Evolutionary conservation across 2,888 invertebrate genomes (phyloP), one percentile per base, ranked within the genome.

Genomic region (Eugnorisma glareosa): DNA sequence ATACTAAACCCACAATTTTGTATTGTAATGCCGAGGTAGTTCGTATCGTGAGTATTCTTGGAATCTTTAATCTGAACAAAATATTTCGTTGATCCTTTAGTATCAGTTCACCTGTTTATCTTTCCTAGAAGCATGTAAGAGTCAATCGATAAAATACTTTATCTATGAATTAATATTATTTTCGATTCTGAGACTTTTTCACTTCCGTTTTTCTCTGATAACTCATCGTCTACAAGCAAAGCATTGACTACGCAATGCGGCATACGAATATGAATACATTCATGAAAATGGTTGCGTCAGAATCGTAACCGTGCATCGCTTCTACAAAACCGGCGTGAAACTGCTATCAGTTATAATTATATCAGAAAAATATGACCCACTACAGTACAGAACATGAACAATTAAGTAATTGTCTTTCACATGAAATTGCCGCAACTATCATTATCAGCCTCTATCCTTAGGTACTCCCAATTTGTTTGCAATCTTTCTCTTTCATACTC

Each of bases 81-180:
- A 51, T 18, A 4, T 28, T 18, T 48, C 0, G 24, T 35, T 13
- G 18, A 24, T 63, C 74, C 15, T 18, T 37, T 21, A 24, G 13
- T 45, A 45, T 45, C 18, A 66, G 2, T 54, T 45, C 37, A 28
- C 64, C 6, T 21, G 31, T 2, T 48, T 37, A 76, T 57, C 66
- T 31, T 66, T 77, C 40, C n/a, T 21, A 57, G 37, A 40, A 76
- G n/a, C 2, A 4, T n/a, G 8, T 54, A 13, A 10, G 18, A 64
- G n/a, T 66, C 64, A 45, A 77, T 48, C n/a, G 11, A 54, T 40
- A 48, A 7, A 45, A 61, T 40, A 48, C 6, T 8, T 48, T 48
- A 8, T 73, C 2, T 61, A 45, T 76, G 24, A 66, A 11, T 45
- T 24, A 57, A 45, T 18, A 43, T 35, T 28, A 64, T 63, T 76